Base-by-base conservation (phyloP, 2,888 invertebrate species). In the Agriopis leucophaearia region DNA sequence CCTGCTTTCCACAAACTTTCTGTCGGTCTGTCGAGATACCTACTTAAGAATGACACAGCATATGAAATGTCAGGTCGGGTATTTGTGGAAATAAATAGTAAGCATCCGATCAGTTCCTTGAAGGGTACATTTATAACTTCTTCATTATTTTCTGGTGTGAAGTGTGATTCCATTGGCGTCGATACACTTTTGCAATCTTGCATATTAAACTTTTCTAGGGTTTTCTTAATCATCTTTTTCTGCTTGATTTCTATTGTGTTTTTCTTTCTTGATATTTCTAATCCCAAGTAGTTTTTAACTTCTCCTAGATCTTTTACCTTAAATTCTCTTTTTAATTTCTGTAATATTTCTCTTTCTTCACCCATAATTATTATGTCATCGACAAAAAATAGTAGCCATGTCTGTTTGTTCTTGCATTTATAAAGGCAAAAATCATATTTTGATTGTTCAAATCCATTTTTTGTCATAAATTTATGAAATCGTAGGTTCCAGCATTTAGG, bases 341-440 rank as follows among this genome's bases (percentile, higher is more conserved):
- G n/a, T n/a, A n/a, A n/a, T n/a, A n/a, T n/a, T n/a, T n/a, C n/a
- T n/a, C n/a, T n/a, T 36, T 36, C 36, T 36, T 36, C 36, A 36
- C 38, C 36, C 12, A 55, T 6, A 38, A 55, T n/a, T n/a, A 55
- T 10, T 38, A 55, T 55, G 40, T 55, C 55, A 15, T 55, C 55
- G 13, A 55, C 55, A 38, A 38, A 55, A 36, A 55, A n/a, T 15
- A 55, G 38, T 15, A 55, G 15, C 36, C 36, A 55, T 36, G 38
- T 38, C 36, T 36, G 36, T 36, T 36, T 36, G 36, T 36, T 36
- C 36, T 36, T 36, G 36, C 36, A 36, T 36, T 36, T 36, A 57
- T 57, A 57, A 13, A 57, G 13, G 44, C 57, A 57, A 6, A 38
- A 57, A n/a, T 57, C 57, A 45, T 45, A n/a, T 27, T 57, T 45